Conservation (phyloP, 2,113 vertebrate species). For the Hippocampus guttulatus region DNA sequence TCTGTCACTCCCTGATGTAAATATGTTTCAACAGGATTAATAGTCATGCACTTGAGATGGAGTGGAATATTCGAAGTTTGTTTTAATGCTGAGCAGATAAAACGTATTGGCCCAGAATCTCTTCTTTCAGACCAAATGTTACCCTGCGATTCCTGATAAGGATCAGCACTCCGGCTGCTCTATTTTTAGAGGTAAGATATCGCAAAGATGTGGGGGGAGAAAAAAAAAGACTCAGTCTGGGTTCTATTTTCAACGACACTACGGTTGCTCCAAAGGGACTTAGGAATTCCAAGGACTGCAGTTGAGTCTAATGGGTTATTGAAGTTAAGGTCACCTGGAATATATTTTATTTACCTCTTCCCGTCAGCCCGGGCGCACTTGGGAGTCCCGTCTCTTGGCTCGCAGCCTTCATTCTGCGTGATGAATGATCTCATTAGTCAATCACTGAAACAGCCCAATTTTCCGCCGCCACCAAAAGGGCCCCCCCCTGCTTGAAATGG, state of each 20-base stretch:
- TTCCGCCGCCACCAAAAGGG: constrained; percentile 8
- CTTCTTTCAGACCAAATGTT: constrained; percentile 19
- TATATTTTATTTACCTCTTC: neutral
- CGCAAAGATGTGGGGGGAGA: neutral
- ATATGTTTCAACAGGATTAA: neutral
- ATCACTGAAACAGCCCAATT: constrained; percentile 26
- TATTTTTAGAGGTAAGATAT: constrained; percentile 51
- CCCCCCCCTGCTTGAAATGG: constrained; percentile 26
- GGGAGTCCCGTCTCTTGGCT: constrained; percentile 6
- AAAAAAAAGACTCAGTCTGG: constrained; percentile 1
- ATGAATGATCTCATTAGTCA: constrained; percentile 50
- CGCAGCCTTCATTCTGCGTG: constrained; percentile 15
- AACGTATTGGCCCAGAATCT: neutral
- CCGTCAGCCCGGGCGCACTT: neutral
- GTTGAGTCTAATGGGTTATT: neutral
- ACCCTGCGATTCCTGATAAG: constrained; percentile 42
- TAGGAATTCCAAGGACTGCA: neutral
- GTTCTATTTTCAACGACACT: constrained; percentile 5
- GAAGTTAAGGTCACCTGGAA: neutral
- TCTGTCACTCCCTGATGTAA: neutral
- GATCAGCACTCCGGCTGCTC: constrained; percentile 56
- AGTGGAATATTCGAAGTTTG: neutral
- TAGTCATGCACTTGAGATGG: neutral
- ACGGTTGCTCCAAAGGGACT: neutral
- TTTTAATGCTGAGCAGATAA: neutral